Evolutionary conservation across 2,797 vertebrate species (phyloP).

Genomic region (Sebastes itinus): DNA sequence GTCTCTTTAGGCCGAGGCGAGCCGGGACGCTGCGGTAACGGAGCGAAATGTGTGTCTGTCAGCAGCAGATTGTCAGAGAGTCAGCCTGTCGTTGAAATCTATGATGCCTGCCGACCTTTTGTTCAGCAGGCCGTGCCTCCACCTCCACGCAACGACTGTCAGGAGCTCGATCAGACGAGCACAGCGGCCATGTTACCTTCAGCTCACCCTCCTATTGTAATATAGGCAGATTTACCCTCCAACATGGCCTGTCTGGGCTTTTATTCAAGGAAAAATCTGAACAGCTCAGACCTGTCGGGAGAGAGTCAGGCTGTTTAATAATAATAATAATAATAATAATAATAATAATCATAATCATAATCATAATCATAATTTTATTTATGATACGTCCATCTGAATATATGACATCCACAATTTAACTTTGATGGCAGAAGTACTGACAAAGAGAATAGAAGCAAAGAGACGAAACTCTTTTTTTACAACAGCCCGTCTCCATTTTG

Average conservation of each 20-base stretch:
- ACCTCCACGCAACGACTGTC: constrained; percentile 84
- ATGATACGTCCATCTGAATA: too few relatives aligned
- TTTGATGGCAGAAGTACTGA: too few relatives aligned
- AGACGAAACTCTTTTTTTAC: too few relatives aligned
- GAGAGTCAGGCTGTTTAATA: not conserved
- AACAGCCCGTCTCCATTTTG: too few relatives aligned
- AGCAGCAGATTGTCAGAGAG: constrained; percentile 85
- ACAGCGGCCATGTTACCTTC: constrained; percentile 57
- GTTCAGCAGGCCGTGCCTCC: constrained; percentile 84
- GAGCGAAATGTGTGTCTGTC: constrained; percentile 77
- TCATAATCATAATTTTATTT: too few relatives aligned
- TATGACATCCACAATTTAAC: too few relatives aligned
- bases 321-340: too few relatives aligned
- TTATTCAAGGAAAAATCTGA: constrained; percentile 60
- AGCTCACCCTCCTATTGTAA: constrained; percentile 66
- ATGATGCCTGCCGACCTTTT: constrained; percentile 84
- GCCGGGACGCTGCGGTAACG: constrained; percentile 58
- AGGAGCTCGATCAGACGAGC: constrained; percentile 81
- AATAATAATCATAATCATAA: too few relatives aligned
- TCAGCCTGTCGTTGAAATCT: constrained; percentile 82
- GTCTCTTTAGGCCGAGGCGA: constrained; percentile 72
- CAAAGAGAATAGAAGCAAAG: too few relatives aligned
- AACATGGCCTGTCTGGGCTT: constrained; percentile 36
- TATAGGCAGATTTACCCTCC: constrained; percentile 79
- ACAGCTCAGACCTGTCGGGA: not conserved